These are phyloP conservation scores for Phaethon lepturus DNA, from an alignment of 2,113 vertebrate genomes.

Conservation along the genomic window DNA sequence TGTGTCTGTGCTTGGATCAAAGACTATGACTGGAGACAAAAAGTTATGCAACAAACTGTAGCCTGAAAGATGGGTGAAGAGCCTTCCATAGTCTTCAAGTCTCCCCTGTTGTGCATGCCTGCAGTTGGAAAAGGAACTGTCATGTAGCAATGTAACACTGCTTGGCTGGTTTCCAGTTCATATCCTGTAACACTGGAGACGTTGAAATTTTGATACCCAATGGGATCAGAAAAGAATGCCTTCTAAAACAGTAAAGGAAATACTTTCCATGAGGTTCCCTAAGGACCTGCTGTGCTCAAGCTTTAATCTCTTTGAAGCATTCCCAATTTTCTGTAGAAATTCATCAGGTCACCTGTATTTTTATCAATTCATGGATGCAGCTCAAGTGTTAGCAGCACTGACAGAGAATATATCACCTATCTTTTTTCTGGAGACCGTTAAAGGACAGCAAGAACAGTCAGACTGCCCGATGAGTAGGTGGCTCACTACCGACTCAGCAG, in stretches of 20 bases:
- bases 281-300: conserved; percentile 25
- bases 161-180: conserved; percentile 70
- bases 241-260: conserved; percentile 65
- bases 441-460: background rate
- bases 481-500: background rate
- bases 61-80: background rate
- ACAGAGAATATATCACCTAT: background rate
- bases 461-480: background rate
- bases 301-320: conserved; percentile 31
- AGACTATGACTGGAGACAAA: background rate
- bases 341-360: conserved; percentile 7
- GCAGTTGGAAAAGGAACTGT: conserved; percentile 29
- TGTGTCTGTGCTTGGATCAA: background rate
- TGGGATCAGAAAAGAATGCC: conserved; percentile 50
- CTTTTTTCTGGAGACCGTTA: background rate
- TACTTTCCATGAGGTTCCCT: conserved; percentile 26
- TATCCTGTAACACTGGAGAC: conserved; percentile 56
- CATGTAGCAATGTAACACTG: background rate
- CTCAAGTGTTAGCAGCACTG: background rate
- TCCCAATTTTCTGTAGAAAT: conserved; percentile 10
- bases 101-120: background rate
- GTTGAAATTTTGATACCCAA: conserved; percentile 56
- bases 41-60: background rate
- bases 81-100: background rate
- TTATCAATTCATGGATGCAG: background rate